phyloP scores from a whole-genome alignment of 2,888 invertebrate species.

The Bruchidius siliquastri region DNA sequence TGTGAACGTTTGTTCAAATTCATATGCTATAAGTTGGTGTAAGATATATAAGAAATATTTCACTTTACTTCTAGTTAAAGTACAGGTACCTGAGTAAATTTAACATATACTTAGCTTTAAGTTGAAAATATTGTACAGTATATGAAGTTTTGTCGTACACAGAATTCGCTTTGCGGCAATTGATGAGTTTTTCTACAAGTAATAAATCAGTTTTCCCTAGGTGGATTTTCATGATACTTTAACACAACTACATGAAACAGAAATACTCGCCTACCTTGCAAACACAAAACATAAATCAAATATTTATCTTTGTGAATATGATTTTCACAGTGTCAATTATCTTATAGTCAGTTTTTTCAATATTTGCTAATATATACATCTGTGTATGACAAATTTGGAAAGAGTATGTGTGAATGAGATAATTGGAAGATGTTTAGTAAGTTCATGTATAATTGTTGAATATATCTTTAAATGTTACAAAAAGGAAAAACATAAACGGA shows the following conservation, averaged over 20 bases:
- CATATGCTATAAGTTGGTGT: not conserved
- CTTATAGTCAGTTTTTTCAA: not conserved
- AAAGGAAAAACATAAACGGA: constrained; percentile 19
- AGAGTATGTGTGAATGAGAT: not conserved
- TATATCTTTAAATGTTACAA: constrained; percentile 31
- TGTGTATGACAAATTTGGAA: not conserved
- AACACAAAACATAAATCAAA: not conserved
- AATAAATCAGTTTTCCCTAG: not conserved
- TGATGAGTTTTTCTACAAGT: not conserved
- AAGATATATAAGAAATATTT: not conserved
- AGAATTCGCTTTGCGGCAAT: not conserved
- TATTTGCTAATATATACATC: not conserved
- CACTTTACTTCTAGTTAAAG: not conserved
- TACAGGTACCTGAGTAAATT: not conserved
- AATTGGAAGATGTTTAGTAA: not conserved
- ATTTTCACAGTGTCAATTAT: not conserved
- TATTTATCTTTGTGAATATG: too few species aligned
- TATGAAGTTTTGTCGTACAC: not conserved
- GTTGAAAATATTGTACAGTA: not conserved
- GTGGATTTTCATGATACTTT: not conserved
- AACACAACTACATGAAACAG: not conserved
- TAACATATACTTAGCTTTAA: not conserved
- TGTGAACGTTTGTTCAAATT: not conserved
- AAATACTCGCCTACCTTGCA: not conserved
- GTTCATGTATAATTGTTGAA: constrained; percentile 32